These are phyloP conservation scores for Stictonetta naevosa DNA, from an alignment of 2,113 vertebrate species.

Conservation along the genomic window DNA sequence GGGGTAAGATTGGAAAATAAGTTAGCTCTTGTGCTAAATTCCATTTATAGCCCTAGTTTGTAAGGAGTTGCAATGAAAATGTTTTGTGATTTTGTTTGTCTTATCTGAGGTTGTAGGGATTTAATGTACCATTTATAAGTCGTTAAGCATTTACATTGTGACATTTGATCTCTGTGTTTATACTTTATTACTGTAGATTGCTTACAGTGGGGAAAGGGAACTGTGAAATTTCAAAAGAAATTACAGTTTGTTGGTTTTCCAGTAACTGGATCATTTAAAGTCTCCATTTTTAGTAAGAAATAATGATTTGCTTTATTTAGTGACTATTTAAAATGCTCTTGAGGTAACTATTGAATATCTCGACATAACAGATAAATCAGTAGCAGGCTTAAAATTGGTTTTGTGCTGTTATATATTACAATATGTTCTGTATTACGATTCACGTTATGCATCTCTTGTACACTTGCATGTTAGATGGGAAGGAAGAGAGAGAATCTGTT, in stretches of 20 bases:
- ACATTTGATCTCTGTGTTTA: not conserved
- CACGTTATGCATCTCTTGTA: not conserved
- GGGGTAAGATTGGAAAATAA: not conserved
- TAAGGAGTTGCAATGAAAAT: not conserved
- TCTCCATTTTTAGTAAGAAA: conserved; percentile 35
- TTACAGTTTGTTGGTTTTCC: not conserved
- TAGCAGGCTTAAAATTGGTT: conserved; percentile 16
- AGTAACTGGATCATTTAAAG: conserved; percentile 9
- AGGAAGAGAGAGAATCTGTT: not conserved
- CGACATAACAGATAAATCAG: conserved; percentile 9
- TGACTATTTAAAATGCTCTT: conserved; percentile 19
- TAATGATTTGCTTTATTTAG: conserved; percentile 52
- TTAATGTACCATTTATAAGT: not conserved
- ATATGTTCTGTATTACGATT: not conserved
- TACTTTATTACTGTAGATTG: not conserved
- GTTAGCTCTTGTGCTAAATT: not conserved
- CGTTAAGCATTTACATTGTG: not conserved
- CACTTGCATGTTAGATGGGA: not conserved
- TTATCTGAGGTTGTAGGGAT: not conserved
- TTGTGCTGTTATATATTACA: not conserved
- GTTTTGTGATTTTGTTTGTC: not conserved
- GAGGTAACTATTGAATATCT: conserved; percentile 17
- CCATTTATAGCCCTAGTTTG: not conserved
- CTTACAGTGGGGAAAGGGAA: not conserved
- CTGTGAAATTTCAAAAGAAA: conserved; percentile 3